Evolutionary conservation across 2,888 invertebrate genomes (phyloP).

Genomic region (Chaitophorus viminalis): DNA sequence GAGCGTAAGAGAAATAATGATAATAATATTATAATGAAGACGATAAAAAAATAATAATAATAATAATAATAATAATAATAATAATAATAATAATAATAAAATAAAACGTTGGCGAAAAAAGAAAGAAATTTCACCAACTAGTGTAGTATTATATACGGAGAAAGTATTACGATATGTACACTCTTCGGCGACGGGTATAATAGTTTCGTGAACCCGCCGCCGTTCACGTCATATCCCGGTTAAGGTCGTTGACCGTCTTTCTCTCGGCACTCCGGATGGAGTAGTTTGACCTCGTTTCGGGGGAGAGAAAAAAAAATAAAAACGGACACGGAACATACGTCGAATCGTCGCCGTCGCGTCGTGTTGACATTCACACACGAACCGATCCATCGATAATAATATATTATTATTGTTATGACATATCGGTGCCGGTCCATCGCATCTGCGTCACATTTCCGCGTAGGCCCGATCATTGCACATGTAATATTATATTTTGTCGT

Average conservation of each 20-base stretch:
- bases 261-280: slow-evolving; percentile 9
- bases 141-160: too few relatives aligned
- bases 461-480: neutral
- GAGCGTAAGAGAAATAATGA: neutral
- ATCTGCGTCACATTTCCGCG: neutral
- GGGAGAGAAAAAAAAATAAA: neutral
- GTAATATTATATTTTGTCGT: too few relatives aligned
- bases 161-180: slow-evolving; percentile 48
- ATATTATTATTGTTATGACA: neutral
- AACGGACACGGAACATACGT: neutral
- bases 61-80: neutral
- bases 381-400: too few relatives aligned
- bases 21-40: too few relatives aligned
- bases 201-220: slow-evolving; percentile 55
- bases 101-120: neutral
- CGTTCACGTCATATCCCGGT: slow-evolving; percentile 59
- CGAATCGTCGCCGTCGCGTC: neutral
- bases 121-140: slow-evolving; percentile 58
- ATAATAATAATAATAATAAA: neutral
- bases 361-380: too few relatives aligned
- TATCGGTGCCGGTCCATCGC: too few relatives aligned
- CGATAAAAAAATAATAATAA: too few relatives aligned
- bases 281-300: slow-evolving; percentile 40
- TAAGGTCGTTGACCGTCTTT: slow-evolving; percentile 61
- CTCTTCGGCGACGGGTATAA: slow-evolving; percentile 3